Conservation (phyloP, 2,797 vertebrate genomes). For the Agapornis canus region DNA sequence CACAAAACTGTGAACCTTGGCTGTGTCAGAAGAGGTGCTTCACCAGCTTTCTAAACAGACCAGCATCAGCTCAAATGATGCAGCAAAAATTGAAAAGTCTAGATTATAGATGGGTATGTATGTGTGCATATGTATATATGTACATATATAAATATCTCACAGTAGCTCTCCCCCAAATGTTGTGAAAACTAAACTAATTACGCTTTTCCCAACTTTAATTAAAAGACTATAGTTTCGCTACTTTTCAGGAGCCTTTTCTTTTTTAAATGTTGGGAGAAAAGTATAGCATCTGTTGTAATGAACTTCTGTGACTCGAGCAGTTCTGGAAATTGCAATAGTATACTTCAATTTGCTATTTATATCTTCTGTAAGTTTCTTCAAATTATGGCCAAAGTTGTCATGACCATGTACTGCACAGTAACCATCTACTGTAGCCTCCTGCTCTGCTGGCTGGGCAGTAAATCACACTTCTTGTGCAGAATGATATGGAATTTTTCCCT, state of each 20-base stretch:
- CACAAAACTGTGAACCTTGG: neutral
- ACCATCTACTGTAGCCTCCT: neutral
- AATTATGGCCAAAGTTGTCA: neutral
- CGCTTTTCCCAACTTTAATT: constrained; percentile 7
- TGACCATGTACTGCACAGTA: neutral
- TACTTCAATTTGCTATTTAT: neutral
- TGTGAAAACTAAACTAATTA: constrained; percentile 22
- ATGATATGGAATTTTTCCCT: neutral
- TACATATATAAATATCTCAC: neutral
- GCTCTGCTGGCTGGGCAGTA: neutral
- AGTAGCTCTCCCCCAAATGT: neutral
- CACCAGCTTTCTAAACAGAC: neutral
- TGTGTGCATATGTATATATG: fast-evolving
- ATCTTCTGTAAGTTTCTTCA: neutral
- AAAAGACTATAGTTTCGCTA: neutral
- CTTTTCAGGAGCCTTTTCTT: neutral
- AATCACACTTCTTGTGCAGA: neutral
- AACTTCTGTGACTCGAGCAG: neutral
- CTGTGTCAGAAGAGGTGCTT: neutral
- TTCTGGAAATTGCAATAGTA: neutral
- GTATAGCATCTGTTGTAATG: neutral
- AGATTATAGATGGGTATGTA: neutral
- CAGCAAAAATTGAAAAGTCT: neutral
- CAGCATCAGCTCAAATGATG: neutral
- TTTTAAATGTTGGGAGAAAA: neutral